phyloP scores from a whole-genome alignment of 1,140 invertebrate genomes.

The Vanessa atalanta region DNA sequence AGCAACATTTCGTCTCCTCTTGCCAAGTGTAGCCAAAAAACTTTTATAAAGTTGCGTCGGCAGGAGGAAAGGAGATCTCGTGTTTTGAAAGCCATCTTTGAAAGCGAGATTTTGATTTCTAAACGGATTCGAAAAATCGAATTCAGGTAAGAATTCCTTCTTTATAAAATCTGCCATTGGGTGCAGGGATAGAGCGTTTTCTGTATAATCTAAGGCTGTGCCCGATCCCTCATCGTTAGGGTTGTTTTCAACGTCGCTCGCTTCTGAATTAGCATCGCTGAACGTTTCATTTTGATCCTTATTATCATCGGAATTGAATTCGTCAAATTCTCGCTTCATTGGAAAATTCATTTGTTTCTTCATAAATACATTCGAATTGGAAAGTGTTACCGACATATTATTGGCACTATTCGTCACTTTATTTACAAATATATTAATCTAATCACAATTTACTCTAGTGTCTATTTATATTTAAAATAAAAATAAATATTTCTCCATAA shows the following conservation, averaged over 20 bases:
- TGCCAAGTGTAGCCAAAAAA: conserved; percentile 84
- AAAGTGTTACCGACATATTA: conserved; percentile 71
- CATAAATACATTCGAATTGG: conserved; percentile 66
- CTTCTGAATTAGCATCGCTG: conserved; percentile 67
- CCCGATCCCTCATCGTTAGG: conserved; percentile 59
- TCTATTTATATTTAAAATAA: conserved; percentile 67
- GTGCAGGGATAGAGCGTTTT: conserved; percentile 61
- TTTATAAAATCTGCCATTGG: conserved; percentile 79
- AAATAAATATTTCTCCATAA: conserved; percentile 75
- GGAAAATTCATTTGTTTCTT: conserved; percentile 70
- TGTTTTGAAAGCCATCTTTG: conserved; percentile 70
- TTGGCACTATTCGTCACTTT: conserved; percentile 63
- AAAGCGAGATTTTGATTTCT: conserved; percentile 67
- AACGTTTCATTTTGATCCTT: conserved; percentile 64
- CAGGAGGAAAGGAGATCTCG: conserved; percentile 82
- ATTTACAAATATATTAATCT: conserved; percentile 52
- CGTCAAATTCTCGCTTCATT: conserved; percentile 74
- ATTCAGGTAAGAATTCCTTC: conserved; percentile 78
- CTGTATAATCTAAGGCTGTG: conserved; percentile 69
- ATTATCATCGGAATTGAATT: conserved; percentile 60
- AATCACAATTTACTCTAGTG: conserved; percentile 53
- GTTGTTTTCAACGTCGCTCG: conserved; percentile 74
- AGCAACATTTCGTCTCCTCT: conserved; percentile 72
- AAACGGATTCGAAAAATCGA: conserved; percentile 74
- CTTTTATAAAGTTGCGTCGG: conserved; percentile 90